phyloP scores from a whole-genome alignment of 1,140 invertebrate genomes.

The Dufourea novaeangliae region DNA sequence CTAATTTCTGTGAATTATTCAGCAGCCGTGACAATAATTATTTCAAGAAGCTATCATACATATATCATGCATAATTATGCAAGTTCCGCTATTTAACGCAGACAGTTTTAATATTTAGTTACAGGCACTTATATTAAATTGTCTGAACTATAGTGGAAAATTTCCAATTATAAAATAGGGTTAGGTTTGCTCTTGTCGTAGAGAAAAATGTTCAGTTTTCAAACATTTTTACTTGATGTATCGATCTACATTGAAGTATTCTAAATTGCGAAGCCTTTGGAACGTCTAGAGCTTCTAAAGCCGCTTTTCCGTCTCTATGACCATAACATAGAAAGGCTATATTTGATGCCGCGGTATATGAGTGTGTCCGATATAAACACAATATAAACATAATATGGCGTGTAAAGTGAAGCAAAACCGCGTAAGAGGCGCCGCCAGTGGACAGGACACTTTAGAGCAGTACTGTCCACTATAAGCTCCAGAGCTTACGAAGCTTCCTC shows the following conservation, averaged over 20 bases:
- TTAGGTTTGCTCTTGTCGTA: not conserved
- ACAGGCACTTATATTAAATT: not conserved
- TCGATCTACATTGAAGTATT: not conserved
- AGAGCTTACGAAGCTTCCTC: not conserved
- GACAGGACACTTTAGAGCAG: not conserved
- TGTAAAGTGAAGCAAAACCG: constrained; percentile 8
- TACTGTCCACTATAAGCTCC: not conserved
- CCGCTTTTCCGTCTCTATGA: not conserved
- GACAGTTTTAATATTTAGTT: not conserved
- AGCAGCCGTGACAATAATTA: not conserved
- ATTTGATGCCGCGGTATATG: not conserved
- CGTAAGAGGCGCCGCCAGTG: not conserved
- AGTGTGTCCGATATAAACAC: not conserved
- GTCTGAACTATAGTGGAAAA: not conserved
- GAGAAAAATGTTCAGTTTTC: not conserved
- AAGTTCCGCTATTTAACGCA: not conserved
- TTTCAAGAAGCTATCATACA: not conserved
- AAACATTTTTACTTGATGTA: not conserved
- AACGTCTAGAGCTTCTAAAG: not conserved
- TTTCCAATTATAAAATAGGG: not conserved
- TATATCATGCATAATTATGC: not conserved
- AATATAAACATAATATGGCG: constrained; percentile 8
- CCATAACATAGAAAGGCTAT: not conserved
- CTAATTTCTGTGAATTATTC: not conserved
- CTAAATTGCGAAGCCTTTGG: not conserved